These are phyloP conservation scores for Pedicia rivosa DNA, from an alignment of 2,888 invertebrate species.

Conservation along the genomic window DNA sequence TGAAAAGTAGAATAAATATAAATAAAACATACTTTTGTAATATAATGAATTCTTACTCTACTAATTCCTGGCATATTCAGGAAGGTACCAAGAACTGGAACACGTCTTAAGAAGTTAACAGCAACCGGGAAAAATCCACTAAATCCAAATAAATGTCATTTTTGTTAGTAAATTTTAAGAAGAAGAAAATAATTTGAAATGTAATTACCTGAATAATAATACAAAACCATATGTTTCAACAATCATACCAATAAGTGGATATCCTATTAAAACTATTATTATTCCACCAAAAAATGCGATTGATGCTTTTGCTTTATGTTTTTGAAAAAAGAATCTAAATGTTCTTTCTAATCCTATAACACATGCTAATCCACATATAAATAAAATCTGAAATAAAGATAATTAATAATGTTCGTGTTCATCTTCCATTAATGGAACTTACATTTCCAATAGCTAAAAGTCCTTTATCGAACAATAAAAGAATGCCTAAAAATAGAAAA, in stretches of 20 bases:
- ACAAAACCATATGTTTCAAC: constrained; percentile 95
- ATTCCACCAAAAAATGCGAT: constrained; percentile 87
- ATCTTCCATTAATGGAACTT: constrained; percentile 32
- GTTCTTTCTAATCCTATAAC: constrained; percentile 93
- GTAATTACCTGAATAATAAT: constrained; percentile 53
- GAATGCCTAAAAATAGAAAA: constrained; percentile 84
- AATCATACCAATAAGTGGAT: constrained; percentile 93
- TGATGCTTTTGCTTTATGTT: constrained; percentile 85
- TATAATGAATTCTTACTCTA: constrained; percentile 41
- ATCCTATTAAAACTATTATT: constrained; percentile 78
- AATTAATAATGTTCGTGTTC: not conserved
- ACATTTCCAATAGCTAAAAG: constrained; percentile 98
- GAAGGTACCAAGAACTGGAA: constrained; percentile 80
- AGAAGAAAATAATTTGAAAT: not conserved
- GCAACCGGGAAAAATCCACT: constrained; percentile 97
- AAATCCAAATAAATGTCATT: constrained; percentile 23
- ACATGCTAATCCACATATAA: constrained; percentile 86
- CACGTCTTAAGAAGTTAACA: constrained; percentile 82
- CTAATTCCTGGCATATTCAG: constrained; percentile 81
- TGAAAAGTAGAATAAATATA: constrained; percentile 27
- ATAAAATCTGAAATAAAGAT: constrained; percentile 67
- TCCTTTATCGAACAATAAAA: constrained; percentile 92
- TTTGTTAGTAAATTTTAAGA: not conserved
- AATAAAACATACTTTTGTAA: not conserved
- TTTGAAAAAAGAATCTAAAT: constrained; percentile 94